These are phyloP conservation scores for Indicator indicator DNA, from an alignment of 2,113 vertebrate species.

Conservation along the genomic window DNA sequence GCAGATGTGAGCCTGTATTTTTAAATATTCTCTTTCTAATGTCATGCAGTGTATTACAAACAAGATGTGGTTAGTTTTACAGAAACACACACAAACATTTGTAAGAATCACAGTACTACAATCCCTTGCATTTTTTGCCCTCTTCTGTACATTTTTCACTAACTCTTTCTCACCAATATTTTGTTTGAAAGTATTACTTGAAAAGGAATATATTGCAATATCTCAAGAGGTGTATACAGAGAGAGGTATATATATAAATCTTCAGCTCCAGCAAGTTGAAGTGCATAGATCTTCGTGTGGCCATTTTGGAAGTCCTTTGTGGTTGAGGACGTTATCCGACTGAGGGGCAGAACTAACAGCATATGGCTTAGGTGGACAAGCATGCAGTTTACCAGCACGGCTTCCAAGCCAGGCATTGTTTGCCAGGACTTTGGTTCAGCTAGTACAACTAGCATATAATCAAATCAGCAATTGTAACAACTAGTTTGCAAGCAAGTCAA, in stretches of 20 bases:
- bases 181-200: background rate
- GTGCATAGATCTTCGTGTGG: background rate
- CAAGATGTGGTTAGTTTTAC: constrained; percentile 1
- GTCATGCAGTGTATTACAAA: constrained; percentile 16
- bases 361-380: background rate
- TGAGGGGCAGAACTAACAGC: background rate
- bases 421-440: background rate
- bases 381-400: background rate
- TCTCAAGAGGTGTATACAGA: background rate
- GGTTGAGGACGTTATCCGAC: background rate
- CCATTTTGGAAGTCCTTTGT: constrained; percentile 1
- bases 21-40: constrained; percentile 48
- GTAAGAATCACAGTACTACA: background rate
- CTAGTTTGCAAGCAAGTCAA: constrained; percentile 41
- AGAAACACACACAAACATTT: constrained; percentile 29
- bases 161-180: background rate
- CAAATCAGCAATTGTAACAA: constrained; percentile 16
- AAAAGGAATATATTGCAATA: background rate
- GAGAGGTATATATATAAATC: background rate
- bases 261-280: background rate
- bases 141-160: background rate
- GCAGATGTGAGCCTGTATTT: constrained; percentile 60
- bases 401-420: background rate
- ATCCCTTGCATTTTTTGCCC: background rate
- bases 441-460: background rate